Conservation (phyloP, 2,797 vertebrate genomes). For the Platyrinchus mystaceus region DNA sequence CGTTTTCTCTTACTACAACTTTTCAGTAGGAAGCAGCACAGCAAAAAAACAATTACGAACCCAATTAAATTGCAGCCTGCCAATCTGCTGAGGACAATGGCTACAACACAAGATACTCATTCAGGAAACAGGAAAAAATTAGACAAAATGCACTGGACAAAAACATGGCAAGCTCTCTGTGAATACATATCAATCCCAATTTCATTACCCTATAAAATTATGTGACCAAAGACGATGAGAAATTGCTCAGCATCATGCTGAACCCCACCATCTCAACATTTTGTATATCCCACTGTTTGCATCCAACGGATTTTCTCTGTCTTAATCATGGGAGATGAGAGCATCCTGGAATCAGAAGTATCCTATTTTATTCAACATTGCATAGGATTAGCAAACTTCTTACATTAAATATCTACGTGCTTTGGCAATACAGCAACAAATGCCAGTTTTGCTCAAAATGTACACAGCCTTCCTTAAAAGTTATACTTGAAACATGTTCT, state of each 20-base stretch:
- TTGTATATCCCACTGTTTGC: neutral
- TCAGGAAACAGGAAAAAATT: neutral
- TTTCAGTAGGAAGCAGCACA: neutral
- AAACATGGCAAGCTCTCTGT: fast-evolving
- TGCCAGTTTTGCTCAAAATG: neutral
- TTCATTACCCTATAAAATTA: neutral
- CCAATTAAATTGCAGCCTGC: neutral
- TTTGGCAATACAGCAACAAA: neutral
- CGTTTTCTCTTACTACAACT: neutral
- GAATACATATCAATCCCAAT: neutral
- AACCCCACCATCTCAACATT: neutral
- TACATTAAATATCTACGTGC: fast-evolving
- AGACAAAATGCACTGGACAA: fast-evolving
- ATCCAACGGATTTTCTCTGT: neutral
- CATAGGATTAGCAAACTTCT: fast-evolving
- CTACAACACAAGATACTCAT: neutral
- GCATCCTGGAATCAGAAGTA: neutral
- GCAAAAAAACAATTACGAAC: neutral
- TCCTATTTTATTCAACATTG: neutral
- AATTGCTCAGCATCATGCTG: neutral
- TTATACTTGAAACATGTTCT: fast-evolving
- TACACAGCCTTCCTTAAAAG: neutral
- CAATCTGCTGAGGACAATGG: neutral
- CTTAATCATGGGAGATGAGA: neutral
- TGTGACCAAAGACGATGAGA: neutral